phyloP scores from a whole-genome alignment of 2,888 invertebrate species.

The Flexamia atlantica region DNA sequence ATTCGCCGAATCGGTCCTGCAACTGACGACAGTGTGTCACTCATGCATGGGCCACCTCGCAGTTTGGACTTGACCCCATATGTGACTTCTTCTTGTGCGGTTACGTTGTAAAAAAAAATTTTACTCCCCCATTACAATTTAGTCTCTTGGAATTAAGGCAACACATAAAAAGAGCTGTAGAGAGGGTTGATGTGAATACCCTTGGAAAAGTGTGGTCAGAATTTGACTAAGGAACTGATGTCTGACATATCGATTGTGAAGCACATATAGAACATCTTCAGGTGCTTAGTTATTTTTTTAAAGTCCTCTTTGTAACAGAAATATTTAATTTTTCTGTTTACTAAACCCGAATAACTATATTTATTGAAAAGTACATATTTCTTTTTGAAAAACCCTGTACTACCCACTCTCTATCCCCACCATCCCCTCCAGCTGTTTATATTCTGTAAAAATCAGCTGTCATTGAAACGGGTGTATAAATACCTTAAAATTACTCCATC shows the following conservation, averaged over 20 bases:
- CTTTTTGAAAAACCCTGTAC: too few relatives aligned
- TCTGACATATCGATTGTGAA: slow-evolving; percentile 2
- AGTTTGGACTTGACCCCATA: slow-evolving; percentile 38
- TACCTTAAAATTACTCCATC: too few relatives aligned
- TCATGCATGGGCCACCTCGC: slow-evolving; percentile 46
- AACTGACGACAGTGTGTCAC: too few relatives aligned
- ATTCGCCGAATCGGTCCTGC: too few relatives aligned
- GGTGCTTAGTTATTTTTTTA: not conserved
- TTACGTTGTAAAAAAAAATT: slow-evolving; percentile 18
- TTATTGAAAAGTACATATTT: slow-evolving; percentile 39
- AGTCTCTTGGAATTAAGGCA: slow-evolving; percentile 47
- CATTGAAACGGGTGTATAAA: too few relatives aligned
- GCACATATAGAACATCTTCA: slow-evolving; percentile 39
- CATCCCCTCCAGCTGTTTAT: too few relatives aligned
- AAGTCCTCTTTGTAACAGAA: slow-evolving; percentile 29
- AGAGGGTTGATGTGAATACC: slow-evolving; percentile 39
- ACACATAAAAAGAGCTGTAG: slow-evolving; percentile 36
- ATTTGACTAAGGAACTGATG: too few relatives aligned
- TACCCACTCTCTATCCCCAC: too few relatives aligned
- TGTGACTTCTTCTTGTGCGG: slow-evolving; percentile 15
- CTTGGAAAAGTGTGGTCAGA: too few relatives aligned
- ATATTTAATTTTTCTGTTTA: not conserved
- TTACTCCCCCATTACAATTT: slow-evolving; percentile 24
- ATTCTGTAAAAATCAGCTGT: too few relatives aligned
- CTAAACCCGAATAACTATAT: slow-evolving; percentile 11